These are phyloP conservation scores for Urechis unicinctus DNA, from an alignment of 2,888 invertebrate genomes.

Conservation along the genomic window DNA sequence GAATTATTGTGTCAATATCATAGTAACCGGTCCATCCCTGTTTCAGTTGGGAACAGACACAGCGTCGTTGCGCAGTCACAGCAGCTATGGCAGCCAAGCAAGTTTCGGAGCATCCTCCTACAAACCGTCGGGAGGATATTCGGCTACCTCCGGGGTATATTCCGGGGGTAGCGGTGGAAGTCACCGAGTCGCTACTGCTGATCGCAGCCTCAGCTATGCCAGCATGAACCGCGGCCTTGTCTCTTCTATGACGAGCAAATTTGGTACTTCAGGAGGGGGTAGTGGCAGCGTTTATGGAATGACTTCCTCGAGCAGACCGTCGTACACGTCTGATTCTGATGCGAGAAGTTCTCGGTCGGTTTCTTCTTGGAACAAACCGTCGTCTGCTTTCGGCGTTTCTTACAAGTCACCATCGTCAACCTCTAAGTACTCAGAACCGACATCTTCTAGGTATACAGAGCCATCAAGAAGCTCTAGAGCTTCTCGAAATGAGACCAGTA, in stretches of 20 bases:
- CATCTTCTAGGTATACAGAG: neutral
- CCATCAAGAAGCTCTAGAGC: neutral
- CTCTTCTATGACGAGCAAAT: constrained; percentile 8
- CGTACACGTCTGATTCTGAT: too few relatives aligned
- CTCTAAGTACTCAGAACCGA: neutral
- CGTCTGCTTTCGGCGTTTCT: too few relatives aligned
- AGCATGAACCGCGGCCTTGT: constrained; percentile 3
- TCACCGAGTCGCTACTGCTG: constrained; percentile 3
- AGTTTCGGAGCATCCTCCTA: neutral
- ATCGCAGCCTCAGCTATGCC: constrained; percentile 10
- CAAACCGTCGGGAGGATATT: neutral
- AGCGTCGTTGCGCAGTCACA: neutral
- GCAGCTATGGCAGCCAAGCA: neutral
- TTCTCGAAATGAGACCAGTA: too few relatives aligned
- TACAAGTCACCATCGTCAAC: too few relatives aligned
- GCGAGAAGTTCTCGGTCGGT: constrained; percentile 1
- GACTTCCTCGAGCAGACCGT: too few relatives aligned
- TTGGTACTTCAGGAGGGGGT: neutral
- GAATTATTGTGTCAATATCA: too few relatives aligned
- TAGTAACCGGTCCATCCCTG: neutral
- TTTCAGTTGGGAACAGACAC: neutral
- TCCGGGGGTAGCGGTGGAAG: neutral
- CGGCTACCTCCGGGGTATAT: neutral
- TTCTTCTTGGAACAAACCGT: neutral
- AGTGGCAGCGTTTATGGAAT: neutral